Evolutionary conservation across 2,888 invertebrate genomes (phyloP).

Genomic region (Pseudanteris insignis): DNA sequence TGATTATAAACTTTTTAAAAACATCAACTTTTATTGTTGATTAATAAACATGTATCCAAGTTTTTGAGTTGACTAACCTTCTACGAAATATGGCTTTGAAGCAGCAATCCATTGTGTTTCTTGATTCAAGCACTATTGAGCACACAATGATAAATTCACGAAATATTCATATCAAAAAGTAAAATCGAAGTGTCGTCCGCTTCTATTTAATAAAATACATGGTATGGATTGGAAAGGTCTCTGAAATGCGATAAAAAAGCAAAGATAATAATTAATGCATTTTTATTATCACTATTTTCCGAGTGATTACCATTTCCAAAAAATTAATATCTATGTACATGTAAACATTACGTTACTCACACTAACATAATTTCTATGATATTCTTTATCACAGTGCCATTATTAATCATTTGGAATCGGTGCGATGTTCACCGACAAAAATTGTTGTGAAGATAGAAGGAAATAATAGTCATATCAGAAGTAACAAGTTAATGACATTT

Average conservation of each 20-base stretch:
- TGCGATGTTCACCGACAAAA: constrained; percentile 18
- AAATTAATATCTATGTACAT: no score
- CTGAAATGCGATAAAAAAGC: constrained; percentile 20
- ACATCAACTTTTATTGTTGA: no score
- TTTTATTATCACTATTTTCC: constrained; percentile 6
- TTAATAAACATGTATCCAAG: no score
- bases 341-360: no score
- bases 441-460: constrained; percentile 5
- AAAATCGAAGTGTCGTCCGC: background rate
- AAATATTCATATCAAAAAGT: constrained; percentile 8
- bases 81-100: no score
- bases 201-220: constrained; percentile 9
- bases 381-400: constrained; percentile 19
- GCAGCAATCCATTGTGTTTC: constrained; percentile 19
- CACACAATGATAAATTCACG: background rate
- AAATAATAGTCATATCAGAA: constrained; percentile 24
- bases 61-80: no score
- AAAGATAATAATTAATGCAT: background rate
- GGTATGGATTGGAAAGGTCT: constrained; percentile 6
- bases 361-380: constrained; percentile 14
- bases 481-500: constrained; percentile 35
- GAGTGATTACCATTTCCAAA: no score
- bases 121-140: no score
- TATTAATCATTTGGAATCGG: constrained; percentile 28
- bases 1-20: no score